Conservation (phyloP, 2,797 vertebrate genomes). For the Poeciliopsis gracilis region DNA sequence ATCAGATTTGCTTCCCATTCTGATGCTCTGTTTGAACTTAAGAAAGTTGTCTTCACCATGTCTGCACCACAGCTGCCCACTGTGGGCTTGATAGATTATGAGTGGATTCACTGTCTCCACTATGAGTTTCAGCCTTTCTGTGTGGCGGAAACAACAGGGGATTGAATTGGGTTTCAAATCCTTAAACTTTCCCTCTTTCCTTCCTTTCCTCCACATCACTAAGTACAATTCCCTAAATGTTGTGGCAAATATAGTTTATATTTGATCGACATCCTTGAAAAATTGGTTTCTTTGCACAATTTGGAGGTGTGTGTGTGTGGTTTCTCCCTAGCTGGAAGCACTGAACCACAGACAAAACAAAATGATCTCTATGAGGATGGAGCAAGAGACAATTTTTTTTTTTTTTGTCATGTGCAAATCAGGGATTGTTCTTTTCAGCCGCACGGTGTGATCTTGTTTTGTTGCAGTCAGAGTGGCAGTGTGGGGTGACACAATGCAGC, state of each 20-base stretch:
- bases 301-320: background rate
- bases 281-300: background rate
- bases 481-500: background rate
- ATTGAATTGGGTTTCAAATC: background rate
- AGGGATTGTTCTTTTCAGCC: background rate
- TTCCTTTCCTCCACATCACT: background rate
- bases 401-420: background rate
- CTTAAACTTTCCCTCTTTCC: background rate
- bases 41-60: background rate
- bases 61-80: background rate
- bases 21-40: background rate
- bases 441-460: background rate
- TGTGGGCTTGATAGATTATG: background rate
- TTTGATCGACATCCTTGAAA: background rate
- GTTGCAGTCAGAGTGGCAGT: background rate
- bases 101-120: too few relatives aligned
- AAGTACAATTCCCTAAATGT: background rate
- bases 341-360: background rate
- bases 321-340: background rate
- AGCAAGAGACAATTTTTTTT: background rate
- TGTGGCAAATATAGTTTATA: background rate
- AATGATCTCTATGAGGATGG: background rate
- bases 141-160: background rate
- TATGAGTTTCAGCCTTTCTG: background rate
- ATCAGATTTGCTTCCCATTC: background rate